Evolutionary conservation across 2,113 vertebrate genomes (phyloP).

Genomic region (Sylvietta virens): DNA sequence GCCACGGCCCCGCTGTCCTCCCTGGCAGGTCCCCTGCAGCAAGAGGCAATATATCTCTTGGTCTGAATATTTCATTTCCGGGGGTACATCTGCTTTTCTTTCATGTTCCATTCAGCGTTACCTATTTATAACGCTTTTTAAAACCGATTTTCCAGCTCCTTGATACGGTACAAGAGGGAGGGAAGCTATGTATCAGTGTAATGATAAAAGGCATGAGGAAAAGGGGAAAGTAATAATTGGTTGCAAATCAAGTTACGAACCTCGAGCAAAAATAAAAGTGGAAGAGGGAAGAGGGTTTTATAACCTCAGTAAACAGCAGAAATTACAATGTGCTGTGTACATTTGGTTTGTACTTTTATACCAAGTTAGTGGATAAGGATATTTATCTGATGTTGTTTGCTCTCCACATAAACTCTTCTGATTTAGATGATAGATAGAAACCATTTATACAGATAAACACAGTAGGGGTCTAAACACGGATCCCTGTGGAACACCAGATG

Average conservation of each 20-base stretch:
- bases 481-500: conserved; percentile 74
- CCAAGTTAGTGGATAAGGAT: neutral
- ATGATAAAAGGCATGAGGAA: conserved; percentile 19
- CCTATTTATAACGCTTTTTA: conserved; percentile 39
- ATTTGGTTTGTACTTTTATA: conserved; percentile 4
- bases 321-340: neutral
- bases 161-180: neutral
- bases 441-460: conserved; percentile 79
- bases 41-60: conserved; percentile 36
- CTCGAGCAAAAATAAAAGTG: conserved; percentile 27
- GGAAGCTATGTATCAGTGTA: neutral
- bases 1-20: neutral
- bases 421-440: conserved; percentile 80
- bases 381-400: conserved; percentile 52
- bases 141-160: conserved; percentile 37
- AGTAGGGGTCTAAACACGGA: conserved; percentile 71
- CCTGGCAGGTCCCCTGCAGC: conserved; percentile 31
- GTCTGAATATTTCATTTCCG: conserved; percentile 54
- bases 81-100: conserved; percentile 42
- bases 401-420: conserved; percentile 66
- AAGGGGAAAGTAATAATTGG: conserved; percentile 43
- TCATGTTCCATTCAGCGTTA: conserved; percentile 53
- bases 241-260: conserved; percentile 40
- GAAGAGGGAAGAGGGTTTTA: neutral
- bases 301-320: neutral